Base-by-base conservation (phyloP, 2,113 vertebrate genomes). In the Malurus elegans region DNA sequence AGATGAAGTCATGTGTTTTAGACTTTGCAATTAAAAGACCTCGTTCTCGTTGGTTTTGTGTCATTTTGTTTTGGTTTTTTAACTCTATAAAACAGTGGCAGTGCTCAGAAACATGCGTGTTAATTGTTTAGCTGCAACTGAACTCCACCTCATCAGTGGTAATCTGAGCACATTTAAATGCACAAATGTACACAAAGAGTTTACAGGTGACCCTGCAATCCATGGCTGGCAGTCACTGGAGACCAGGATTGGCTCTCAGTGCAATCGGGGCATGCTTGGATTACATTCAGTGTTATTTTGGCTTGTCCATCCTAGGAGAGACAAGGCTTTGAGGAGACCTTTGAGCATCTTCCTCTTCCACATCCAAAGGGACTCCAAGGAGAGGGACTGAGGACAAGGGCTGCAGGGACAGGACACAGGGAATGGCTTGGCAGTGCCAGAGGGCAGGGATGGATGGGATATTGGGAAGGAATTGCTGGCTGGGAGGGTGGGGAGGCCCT, bases 401-500 rank as follows among this genome's bases (percentile, higher is more conserved):
- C 10, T 44, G 34, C 23, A 74, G 28, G 8, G 13, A 11, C 12
- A 29, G 28, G 8, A 28, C 23, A 36, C 5, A 18, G 18, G 4
- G 3, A 65, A 17, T 19, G 18, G 12, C 13, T 80, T 65, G 18
- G 10, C 10, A n/a, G 0, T 18, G 38, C 6, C 7, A 47, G 38
- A 60, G 18, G 8, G 23, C 21, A 81, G 26, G 18, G 18, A 1
- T 6, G 8, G 23, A 11, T 38, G 5, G 10, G 8, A 17, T 36
- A 14, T 14, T 26, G 8, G 15, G 18, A 19, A 36, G 12, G 4
- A 28, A 44, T 1, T 66, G 4, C 2, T 28, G 0, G 1, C 1
- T 16, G 9, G 13, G 14, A 65, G 26, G 6, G 10, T 58, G 3
- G 18, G 1, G 2, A 36, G 34, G 14, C 25, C 25, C 29, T 57